Evolutionary conservation across 1,140 invertebrate species (phyloP), one percentile per base, ranked within the genome.

Genomic region (Drosophila elegans): DNA sequence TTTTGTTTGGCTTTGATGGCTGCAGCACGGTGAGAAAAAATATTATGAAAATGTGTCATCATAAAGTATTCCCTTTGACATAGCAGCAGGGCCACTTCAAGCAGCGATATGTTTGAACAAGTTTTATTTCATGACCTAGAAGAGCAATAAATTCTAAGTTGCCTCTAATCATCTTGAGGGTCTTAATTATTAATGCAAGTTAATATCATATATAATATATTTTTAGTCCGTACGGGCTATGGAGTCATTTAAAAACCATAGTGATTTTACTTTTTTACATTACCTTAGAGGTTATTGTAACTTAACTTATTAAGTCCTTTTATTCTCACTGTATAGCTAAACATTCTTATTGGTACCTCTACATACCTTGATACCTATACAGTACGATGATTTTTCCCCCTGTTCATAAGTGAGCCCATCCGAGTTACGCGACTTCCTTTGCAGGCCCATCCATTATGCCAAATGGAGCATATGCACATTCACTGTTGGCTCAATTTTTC

Each of bases 381-480:
- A 32, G 2, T 32, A 3, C 21, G 12, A 29, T 10, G 5, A 27
- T 16, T 68, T 68, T 13, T 44, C 11, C 6, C 21, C 6, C 21
- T n/a, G n/a, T 52, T 59, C 16, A 64, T 16, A 61, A 61, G 36
- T 61, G 44, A 45, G 21, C 29, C 6, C 2, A 11, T n/a, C 21
- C n/a, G 12, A 63, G 54, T 63, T 63, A 60, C 44, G 61, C 9
- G 29, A 44, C 54, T 63, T 60, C 55, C 32, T 7, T 45, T 45
- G 56, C 60, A 64, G 60, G 36, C 10, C 67, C 67, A 68, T 71
- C 67, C 56, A 57, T 71, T 71, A 71, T 71, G 67, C 68, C 66
- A 71, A 71, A 71, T 69, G 45, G 64, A 71, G 64, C 67, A 49
- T 71, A 56, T 71, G 63, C 51, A 55, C 49, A 54, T 46, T 41